Base-by-base conservation (phyloP, 1,140 invertebrate genomes). In the Papilio helenus region DNA sequence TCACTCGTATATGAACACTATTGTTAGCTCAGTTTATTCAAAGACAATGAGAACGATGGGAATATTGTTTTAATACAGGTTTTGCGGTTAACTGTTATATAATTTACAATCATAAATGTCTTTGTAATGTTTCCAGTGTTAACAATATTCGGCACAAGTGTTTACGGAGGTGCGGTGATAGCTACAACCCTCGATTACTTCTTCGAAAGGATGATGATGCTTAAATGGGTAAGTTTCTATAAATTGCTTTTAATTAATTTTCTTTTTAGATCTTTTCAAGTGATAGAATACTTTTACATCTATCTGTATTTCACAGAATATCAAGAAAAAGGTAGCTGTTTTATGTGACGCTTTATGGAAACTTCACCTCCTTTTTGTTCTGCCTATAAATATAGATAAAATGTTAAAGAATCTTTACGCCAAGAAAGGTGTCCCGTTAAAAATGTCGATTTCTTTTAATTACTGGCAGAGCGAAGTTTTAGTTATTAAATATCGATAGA, bases 151-250 rank as follows among this genome's bases (percentile, higher is more conserved):
- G 97, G 97, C n/a, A 97, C 97, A 10, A 96, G 96, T 84, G 95
- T 97, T 16, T 97, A 97, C 82, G 97, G 97, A 39, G 97, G 96
- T 46, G 97, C 97, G 10, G 95, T 97, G 44, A 95, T 97, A 83
- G 95, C 97, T 2, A 95, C 95, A 20, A 96, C 96, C 9, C 93
- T 97, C 49, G 97, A 98, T 93, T 98, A 97, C 89, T 97, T 97
- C 90, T 95, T 98, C 44, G 97, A 97, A 89, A 95, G 96, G 81
- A 95, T 97, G 86, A 91, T 96, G 79, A 96, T 97, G 95, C 95
- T 97, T 42, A 94, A 96, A 83, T 98, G 97, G 97, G 94, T 97
- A 73, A 83, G 93, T 96, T 26, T 8, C 18, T 42, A 20, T n/a
- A n/a, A n/a, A n/a, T n/a, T n/a, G n/a, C n/a, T n/a, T n/a, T n/a